Conservation (phyloP, 2,113 vertebrate species). For the Peucedramus taeniatus region DNA sequence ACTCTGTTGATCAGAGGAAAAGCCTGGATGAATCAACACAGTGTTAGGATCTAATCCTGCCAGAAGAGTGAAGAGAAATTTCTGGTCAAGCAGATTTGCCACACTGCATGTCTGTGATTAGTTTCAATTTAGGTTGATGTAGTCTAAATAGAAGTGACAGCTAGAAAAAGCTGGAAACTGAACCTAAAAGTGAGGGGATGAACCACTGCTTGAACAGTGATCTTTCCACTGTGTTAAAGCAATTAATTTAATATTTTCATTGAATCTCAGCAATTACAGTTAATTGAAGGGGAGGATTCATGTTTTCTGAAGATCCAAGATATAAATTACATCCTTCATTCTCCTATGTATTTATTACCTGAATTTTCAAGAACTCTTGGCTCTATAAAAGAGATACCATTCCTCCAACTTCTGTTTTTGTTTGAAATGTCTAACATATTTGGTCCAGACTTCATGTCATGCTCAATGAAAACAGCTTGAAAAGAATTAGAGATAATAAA, state of each 20-base stretch:
- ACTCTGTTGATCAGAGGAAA: not conserved
- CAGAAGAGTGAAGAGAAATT: not conserved
- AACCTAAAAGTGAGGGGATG: not conserved
- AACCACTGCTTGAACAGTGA: not conserved
- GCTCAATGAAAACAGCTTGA: not conserved
- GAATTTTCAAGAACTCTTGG: not conserved
- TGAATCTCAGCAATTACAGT: not conserved
- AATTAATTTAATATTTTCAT: not conserved
- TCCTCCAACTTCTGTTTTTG: not conserved
- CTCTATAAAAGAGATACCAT: not conserved
- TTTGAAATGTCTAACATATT: not conserved
- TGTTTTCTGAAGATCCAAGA: not conserved
- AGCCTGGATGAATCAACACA: not conserved
- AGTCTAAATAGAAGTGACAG: not conserved
- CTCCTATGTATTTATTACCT: not conserved
- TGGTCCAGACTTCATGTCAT: not conserved
- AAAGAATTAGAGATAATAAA: not conserved
- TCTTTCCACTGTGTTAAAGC: not conserved
- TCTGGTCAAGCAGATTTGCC: not conserved
- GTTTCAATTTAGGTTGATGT: not conserved
- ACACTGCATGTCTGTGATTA: not conserved
- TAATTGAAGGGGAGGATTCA: not conserved
- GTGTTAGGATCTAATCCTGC: not conserved
- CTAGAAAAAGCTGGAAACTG: not conserved
- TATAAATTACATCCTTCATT: not conserved